Conservation (phyloP, 2,888 invertebrate genomes). For the Stenchaetothrips biformis region DNA sequence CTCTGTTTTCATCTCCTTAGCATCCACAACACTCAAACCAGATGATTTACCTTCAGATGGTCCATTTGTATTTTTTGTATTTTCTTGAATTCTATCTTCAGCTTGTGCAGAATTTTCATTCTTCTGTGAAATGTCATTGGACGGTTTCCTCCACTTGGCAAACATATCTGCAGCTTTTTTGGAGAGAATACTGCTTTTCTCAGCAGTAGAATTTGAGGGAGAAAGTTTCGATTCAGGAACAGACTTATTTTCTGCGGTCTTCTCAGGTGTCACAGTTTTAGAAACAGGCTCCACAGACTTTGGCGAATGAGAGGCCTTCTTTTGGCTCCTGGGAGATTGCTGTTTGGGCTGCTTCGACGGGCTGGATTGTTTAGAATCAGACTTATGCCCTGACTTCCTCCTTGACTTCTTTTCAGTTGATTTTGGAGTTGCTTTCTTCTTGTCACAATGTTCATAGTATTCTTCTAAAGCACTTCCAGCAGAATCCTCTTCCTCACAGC, state of each 20-base stretch:
- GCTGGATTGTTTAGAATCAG: background rate
- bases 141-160: background rate
- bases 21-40: too few relatives aligned
- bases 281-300: background rate
- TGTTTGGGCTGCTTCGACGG: background rate
- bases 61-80: background rate
- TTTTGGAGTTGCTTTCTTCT: background rate
- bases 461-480: background rate
- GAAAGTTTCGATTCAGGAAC: slow-evolving; percentile 31
- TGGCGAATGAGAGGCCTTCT: background rate
- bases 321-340: background rate
- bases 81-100: background rate
- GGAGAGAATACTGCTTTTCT: background rate
- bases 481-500: slow-evolving; percentile 33
- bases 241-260: background rate
- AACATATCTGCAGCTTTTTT: background rate
- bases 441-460: slow-evolving; percentile 29
- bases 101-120: background rate
- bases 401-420: slow-evolving; percentile 29
- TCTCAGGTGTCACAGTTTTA: slow-evolving; percentile 24
- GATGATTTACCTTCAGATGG: background rate
- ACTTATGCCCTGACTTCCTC: background rate
- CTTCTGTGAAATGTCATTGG: background rate
- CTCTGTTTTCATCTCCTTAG: too few relatives aligned
- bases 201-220: background rate